phyloP scores from a whole-genome alignment of 2,797 vertebrate genomes.

The Urosaurus nigricauda region DNA sequence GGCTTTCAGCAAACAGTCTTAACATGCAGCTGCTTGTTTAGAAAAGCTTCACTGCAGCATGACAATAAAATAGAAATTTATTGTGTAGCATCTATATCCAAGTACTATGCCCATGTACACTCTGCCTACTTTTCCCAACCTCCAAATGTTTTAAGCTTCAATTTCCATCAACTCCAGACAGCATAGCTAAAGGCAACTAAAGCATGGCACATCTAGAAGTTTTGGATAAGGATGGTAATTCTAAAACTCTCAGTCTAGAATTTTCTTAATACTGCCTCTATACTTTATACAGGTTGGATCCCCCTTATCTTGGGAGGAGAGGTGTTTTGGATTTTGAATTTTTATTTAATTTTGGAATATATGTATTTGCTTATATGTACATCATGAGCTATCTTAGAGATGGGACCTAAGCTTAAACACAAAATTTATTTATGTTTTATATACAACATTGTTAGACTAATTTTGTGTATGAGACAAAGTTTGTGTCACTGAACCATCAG shows the following conservation, averaged over 20 bases:
- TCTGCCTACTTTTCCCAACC: background rate
- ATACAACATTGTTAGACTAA: too few species aligned
- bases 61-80: background rate
- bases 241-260: conserved; percentile 12
- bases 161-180: background rate
- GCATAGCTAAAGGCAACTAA: background rate
- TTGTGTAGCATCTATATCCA: background rate
- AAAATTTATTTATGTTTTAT: too few species aligned
- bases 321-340: too few species aligned
- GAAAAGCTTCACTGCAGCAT: background rate
- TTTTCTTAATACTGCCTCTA: conserved; percentile 15
- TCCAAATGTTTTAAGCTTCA: too few species aligned
- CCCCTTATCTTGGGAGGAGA: too few species aligned
- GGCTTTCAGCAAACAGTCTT: background rate
- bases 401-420: too few species aligned
- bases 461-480: too few species aligned
- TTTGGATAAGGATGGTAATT: background rate
- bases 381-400: too few species aligned
- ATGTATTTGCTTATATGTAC: too few species aligned
- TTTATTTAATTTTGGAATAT: too few species aligned
- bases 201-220: background rate
- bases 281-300: background rate
- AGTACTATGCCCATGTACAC: background rate
- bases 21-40: conserved; percentile 22
- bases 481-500: too few species aligned